A percentile compares a stretch with the other conserved stretches of the same genome.
These are phyloP conservation scores for Myotis yumanensis DNA, from an alignment of 2,113 vertebrate genomes.

Conservation along the genomic window DNA sequence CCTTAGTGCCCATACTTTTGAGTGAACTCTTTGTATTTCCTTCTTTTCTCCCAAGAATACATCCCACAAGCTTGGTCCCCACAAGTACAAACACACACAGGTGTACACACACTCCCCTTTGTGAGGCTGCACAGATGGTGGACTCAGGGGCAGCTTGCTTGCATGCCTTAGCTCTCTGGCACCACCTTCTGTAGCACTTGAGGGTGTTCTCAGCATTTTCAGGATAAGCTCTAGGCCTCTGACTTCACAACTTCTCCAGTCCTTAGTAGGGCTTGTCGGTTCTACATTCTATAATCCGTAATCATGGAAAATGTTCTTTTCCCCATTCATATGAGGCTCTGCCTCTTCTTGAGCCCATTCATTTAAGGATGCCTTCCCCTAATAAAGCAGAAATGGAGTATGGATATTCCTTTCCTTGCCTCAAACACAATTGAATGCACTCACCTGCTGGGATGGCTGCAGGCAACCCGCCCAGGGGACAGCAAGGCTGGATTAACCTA, in stretches of 20 bases:
- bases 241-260: neutral
- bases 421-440: neutral
- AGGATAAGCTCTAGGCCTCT: neutral
- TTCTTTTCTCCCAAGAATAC: neutral
- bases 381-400: neutral
- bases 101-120: too few relatives aligned
- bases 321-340: neutral
- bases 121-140: neutral
- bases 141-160: neutral
- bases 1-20: neutral
- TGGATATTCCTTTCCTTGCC: neutral
- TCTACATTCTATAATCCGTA: neutral
- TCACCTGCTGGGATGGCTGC: neutral
- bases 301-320: neutral
- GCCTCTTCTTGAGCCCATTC: neutral
- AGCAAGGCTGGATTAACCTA: neutral
- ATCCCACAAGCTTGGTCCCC: neutral
- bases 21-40: neutral
- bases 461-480: neutral
- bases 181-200: constrained; percentile 14
- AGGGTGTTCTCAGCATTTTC: constrained; percentile 3
- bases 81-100: neutral
- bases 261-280: neutral
- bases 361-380: neutral
- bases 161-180: constrained; percentile 41